phyloP scores from a whole-genome alignment of 1,140 invertebrate genomes.

The Ditylenchus dipsaci region DNA sequence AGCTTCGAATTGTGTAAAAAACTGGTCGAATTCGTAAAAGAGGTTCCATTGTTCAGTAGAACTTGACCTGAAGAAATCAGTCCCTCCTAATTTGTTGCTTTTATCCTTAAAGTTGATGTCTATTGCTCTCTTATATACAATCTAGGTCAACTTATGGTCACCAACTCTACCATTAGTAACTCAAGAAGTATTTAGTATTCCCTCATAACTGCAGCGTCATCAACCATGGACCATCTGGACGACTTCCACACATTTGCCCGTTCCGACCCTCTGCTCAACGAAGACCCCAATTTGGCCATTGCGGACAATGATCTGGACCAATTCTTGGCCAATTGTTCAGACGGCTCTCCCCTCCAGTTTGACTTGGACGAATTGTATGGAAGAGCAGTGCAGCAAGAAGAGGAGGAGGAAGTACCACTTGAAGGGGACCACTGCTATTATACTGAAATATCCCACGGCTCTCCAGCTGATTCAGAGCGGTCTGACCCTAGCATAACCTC shows the following conservation, averaged over 20 bases:
- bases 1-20: no score
- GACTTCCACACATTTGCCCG: neutral
- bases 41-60: no score
- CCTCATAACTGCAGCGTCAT: no score
- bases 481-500: conserved; percentile 14
- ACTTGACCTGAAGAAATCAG: no score
- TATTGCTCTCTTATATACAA: no score
- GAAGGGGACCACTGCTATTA: conserved; percentile 26
- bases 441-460: conserved; percentile 1
- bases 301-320: conserved; percentile 25
- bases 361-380: conserved; percentile 29
- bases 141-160: no score
- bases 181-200: no score
- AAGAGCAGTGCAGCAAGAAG: conserved; percentile 14
- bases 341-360: conserved; percentile 16
- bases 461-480: conserved; percentile 23
- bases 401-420: conserved; percentile 8
- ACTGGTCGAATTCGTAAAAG: no score
- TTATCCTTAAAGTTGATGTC: no score
- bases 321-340: conserved; percentile 1
- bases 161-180: no score
- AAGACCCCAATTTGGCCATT: conserved; percentile 3
- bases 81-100: no score
- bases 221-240: neutral
- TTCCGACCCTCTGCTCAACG: neutral